Percentiles rank a stretch among this genome's conserved stretches.
These are phyloP conservation scores for Cephalopterus ornatus DNA, from an alignment of 2,113 vertebrate species.

Conservation along the genomic window DNA sequence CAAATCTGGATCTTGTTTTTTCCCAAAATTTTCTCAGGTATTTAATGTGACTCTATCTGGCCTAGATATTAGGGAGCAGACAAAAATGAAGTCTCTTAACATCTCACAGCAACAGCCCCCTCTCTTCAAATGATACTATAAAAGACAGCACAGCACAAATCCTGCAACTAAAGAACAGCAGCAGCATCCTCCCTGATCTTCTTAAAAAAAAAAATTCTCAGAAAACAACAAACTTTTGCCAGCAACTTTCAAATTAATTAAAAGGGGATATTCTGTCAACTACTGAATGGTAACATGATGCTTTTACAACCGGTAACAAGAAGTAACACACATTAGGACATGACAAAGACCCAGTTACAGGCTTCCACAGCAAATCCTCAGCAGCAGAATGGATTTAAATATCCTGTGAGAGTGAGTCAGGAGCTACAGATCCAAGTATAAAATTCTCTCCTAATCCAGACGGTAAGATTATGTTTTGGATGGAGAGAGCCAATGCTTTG, in stretches of 20 bases:
- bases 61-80: neutral
- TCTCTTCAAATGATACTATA: neutral
- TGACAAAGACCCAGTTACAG: neutral
- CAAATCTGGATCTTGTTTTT: neutral
- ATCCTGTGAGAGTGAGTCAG: neutral
- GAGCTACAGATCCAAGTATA: neutral
- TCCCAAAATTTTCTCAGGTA: neutral
- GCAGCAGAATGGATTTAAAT: constrained; percentile 18
- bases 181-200: neutral
- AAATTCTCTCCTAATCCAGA: constrained; percentile 24
- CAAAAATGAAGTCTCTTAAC: neutral
- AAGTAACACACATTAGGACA: neutral
- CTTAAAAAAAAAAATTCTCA: neutral
- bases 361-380: constrained; percentile 18
- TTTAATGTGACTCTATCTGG: neutral
- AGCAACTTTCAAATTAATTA: neutral
- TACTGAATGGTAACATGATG: neutral
- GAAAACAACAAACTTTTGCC: neutral
- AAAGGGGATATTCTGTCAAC: neutral
- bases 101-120: neutral
- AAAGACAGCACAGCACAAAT: neutral
- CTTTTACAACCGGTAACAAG: neutral
- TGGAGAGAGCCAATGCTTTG: neutral
- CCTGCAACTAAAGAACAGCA: neutral
- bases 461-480: constrained; percentile 1